A percentile compares a stretch with the other conserved stretches of the same genome.
phyloP scores from a whole-genome alignment of 2,113 vertebrate species.

The Sylvilagus bachmani region DNA sequence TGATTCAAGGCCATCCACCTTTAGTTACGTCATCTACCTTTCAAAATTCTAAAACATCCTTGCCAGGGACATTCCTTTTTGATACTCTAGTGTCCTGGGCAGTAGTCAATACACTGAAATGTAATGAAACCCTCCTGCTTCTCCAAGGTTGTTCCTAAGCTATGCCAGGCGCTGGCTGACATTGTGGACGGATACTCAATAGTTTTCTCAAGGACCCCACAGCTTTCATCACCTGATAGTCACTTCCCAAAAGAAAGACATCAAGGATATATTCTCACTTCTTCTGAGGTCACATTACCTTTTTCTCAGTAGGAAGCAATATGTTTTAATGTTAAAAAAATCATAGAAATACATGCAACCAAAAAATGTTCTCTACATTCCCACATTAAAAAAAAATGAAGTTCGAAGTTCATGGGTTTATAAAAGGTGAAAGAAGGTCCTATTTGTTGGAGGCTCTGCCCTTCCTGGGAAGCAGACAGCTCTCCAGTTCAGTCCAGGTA shows the following conservation, averaged over 20 bases:
- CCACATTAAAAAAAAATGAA: not conserved
- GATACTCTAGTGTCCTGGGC: not conserved
- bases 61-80: not conserved
- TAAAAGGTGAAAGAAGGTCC: slow-evolving; percentile 4
- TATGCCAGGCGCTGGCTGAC: not conserved
- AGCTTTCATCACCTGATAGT: not conserved
- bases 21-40: not conserved
- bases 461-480: not conserved
- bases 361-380: not conserved
- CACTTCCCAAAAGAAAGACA: not conserved
- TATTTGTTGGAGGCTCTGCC: not conserved
- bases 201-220: not conserved
- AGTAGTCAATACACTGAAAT: not conserved
- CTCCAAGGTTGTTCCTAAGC: not conserved
- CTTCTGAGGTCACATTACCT: not conserved
- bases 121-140: not conserved
- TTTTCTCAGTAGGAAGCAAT: slow-evolving; percentile 17
- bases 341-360: not conserved
- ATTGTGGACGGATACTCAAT: not conserved
- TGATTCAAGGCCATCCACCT: not conserved
- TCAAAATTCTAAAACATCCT: slow-evolving; percentile 8
- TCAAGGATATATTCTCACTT: slow-evolving; percentile 13
- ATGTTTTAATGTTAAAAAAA: slow-evolving; percentile 17
- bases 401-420: not conserved
- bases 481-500: not conserved